Evolutionary conservation across 2,797 vertebrate genomes (phyloP).

Genomic region (Calcarius lapponicus): DNA sequence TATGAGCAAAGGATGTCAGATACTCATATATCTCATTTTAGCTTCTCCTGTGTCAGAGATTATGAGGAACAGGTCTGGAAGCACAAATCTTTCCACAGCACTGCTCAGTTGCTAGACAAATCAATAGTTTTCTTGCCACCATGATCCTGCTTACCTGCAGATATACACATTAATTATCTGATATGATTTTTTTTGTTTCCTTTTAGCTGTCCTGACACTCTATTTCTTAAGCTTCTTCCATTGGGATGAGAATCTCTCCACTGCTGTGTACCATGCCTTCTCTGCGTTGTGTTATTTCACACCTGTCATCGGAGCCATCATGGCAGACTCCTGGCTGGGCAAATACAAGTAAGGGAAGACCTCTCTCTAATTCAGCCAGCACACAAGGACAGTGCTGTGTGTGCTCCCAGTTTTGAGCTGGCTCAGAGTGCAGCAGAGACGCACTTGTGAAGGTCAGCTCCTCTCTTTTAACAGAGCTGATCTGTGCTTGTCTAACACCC

Average conservation of each 20-base stretch:
- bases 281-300: conserved; percentile 94
- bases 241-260: conserved; percentile 91
- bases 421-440: background rate
- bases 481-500: background rate
- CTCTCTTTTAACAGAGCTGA: background rate
- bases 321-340: conserved; percentile 96
- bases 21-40: background rate
- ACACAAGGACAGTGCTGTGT: background rate
- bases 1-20: background rate
- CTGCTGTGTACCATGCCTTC: conserved; percentile 94
- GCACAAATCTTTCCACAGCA: background rate
- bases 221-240: conserved; percentile 93
- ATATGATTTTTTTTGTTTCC: background rate
- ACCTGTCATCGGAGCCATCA: conserved; percentile 90
- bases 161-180: background rate
- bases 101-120: background rate
- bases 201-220: conserved; percentile 89
- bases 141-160: background rate
- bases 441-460: background rate
- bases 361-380: background rate
- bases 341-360: conserved; percentile 89
- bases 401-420: background rate
- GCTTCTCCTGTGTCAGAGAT: background rate
- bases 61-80: background rate
- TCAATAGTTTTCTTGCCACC: background rate